These are phyloP conservation scores for Tricholaema leucomelas DNA, from an alignment of 2,113 vertebrate genomes.

Conservation along the genomic window DNA sequence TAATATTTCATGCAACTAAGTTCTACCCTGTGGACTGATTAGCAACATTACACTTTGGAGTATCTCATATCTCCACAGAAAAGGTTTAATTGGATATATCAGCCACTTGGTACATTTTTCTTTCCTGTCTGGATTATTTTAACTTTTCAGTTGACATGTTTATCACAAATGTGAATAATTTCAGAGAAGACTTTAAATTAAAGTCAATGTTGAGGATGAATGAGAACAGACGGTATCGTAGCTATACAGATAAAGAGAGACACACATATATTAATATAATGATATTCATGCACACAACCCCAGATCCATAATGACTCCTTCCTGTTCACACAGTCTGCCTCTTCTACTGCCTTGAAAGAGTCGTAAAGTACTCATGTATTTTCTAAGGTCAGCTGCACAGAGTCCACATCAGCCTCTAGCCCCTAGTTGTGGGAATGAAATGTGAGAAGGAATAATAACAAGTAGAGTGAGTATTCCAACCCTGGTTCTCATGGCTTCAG, in stretches of 20 bases:
- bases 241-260: not conserved
- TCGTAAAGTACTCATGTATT: not conserved
- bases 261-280: not conserved
- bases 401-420: not conserved
- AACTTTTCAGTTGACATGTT: not conserved
- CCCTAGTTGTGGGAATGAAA: too few relatives aligned
- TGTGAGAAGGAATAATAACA: too few relatives aligned
- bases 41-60: slow-evolving; percentile 16
- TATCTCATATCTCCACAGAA: slow-evolving; percentile 8
- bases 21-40: slow-evolving; percentile 24
- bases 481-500: too few relatives aligned
- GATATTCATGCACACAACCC: not conserved
- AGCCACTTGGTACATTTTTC: slow-evolving; percentile 36
- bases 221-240: not conserved
- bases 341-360: not conserved
- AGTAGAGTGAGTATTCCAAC: too few relatives aligned
- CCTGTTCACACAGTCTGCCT: not conserved
- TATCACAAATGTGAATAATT: slow-evolving; percentile 17
- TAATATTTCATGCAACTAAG: slow-evolving; percentile 38
- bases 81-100: slow-evolving; percentile 51
- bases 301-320: not conserved
- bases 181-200: slow-evolving; percentile 12
- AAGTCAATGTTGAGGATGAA: not conserved
- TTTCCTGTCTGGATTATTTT: slow-evolving; percentile 15
- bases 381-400: not conserved